Evolutionary conservation across 2,113 vertebrate species (phyloP).

Genomic region (Brachypteracias leptosomus): DNA sequence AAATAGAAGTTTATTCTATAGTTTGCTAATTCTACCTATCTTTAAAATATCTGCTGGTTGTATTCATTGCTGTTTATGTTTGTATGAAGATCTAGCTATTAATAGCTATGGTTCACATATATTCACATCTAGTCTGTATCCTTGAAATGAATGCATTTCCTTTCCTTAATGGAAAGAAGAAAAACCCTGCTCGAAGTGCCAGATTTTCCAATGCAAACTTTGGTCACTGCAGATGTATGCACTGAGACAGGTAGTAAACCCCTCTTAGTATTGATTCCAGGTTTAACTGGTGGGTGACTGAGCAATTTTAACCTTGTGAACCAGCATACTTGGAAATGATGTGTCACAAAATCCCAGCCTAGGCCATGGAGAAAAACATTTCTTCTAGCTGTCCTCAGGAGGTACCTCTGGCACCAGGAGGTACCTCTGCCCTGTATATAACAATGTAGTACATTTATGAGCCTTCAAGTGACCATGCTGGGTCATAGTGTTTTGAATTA

Average conservation of each 20-base stretch:
- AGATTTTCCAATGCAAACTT: neutral
- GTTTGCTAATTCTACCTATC: neutral
- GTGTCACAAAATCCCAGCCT: neutral
- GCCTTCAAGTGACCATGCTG: neutral
- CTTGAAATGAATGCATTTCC: constrained; percentile 10
- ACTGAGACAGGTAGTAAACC: constrained; percentile 50
- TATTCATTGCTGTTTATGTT: neutral
- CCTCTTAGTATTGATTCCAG: constrained; percentile 43
- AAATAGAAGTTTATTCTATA: neutral
- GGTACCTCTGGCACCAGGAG: neutral
- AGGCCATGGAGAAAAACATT: neutral
- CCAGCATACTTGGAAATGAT: neutral
- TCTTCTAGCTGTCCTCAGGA: neutral
- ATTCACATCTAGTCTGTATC: neutral
- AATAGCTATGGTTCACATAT: neutral
- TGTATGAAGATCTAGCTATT: neutral
- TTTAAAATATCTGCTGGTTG: neutral
- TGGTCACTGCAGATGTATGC: constrained; percentile 46
- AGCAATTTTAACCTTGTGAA: constrained; percentile 41
- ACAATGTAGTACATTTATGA: neutral
- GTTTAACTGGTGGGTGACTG: constrained; percentile 12
- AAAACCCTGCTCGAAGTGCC: neutral
- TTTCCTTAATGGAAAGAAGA: constrained; percentile 22
- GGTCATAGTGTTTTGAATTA: neutral
- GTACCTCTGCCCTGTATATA: neutral